Base-by-base conservation (phyloP, 2,888 invertebrate genomes). In the Carcina quercana region DNA sequence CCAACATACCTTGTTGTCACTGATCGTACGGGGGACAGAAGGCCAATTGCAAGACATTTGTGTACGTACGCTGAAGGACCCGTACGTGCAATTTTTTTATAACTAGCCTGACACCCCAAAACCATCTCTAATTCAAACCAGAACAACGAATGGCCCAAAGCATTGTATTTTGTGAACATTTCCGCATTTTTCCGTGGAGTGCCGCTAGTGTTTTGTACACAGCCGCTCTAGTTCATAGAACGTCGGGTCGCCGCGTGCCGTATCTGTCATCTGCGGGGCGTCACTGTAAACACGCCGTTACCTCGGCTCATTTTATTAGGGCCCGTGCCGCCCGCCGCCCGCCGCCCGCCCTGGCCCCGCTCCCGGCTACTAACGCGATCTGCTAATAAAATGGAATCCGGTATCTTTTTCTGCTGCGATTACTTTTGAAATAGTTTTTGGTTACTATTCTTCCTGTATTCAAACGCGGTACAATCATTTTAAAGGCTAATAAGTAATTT, bases 291-390 rank as follows among this genome's bases (percentile, higher is more conserved):
- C 80, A 80, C 63, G 59, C 60, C 68, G 72, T 70, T 73, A 79
- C 76, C 76, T 72, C 73, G 54, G 63, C 72, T 66, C 73, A 65
- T 78, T 80, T 79, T 78, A 79, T 79, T 75, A 76, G 70, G 70
- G 69, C 56, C 63, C 72, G 63, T 20, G 13, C 20, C 24, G 30
- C n/a, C 15, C 10, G 3, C 5, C 13, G 56, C 50, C 47, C 33
- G 42, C 42, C n/a, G 25, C 13, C n/a, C n/a, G 25, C 8, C 25
- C 25, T n/a, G 7, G 12, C 10, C 15, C 15, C 19, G 13, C 19
- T 12, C 22, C 13, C n/a, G 5, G 6, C n/a, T 12, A 24, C 58
- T 59, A 60, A 59, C 58, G 56, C 64, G 61, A 61, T 59, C 56
- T 62, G 58, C 60, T 71, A 65, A 69, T 67, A 57, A 49, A 50